Evolutionary conservation across 1,140 invertebrate species (phyloP), one percentile per base, ranked within the genome.

Genomic region (Sycophila sp.): DNA sequence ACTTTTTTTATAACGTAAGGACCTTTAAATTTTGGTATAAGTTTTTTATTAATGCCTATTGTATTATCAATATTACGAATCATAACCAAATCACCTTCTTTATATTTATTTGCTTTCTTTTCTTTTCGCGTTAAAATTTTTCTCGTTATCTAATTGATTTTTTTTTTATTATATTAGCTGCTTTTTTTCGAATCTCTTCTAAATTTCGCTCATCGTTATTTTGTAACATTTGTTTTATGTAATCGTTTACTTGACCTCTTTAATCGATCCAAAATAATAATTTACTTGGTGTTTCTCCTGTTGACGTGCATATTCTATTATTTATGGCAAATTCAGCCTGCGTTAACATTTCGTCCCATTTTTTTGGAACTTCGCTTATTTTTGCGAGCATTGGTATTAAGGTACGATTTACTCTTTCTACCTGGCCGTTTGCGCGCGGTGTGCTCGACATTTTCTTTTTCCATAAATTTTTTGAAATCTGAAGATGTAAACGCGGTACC

Each of bases 281-380:
- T 36, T 45, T 34, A 36, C 66, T 70, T 0, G 71, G 72, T 3
- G 70, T 73, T 11, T 53, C 26, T 4, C 59, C 51, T 0, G 75
- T 78, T 0, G 75, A 64, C 10, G 22, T 17, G 53, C 22, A 34
- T 7, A 70, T 26, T 0, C 24, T 58, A 59, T 75, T 76, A 22
- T 75, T 78, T 0, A 76, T 22, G 0, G 74, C 71, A 67, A 71
- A 75, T 69, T 80, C 74, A 4, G 71, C 65, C 2, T 78, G 11
- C 15, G 22, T 36, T 40, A 79, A 38, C 10, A 59, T 24, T 19
- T 58, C 19, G 47, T 76, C 70, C 80, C 75, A 81, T 40, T 71
- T 68, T 2, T 51, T 51, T 22, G 36, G 56, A 1, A 42, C 6
- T 47, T 68, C 71, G 34, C 42, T 4, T 24, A 77, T 19, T 71